Evolutionary conservation across 2,888 invertebrate species (phyloP).

Genomic region (Anthoptus insignis): DNA sequence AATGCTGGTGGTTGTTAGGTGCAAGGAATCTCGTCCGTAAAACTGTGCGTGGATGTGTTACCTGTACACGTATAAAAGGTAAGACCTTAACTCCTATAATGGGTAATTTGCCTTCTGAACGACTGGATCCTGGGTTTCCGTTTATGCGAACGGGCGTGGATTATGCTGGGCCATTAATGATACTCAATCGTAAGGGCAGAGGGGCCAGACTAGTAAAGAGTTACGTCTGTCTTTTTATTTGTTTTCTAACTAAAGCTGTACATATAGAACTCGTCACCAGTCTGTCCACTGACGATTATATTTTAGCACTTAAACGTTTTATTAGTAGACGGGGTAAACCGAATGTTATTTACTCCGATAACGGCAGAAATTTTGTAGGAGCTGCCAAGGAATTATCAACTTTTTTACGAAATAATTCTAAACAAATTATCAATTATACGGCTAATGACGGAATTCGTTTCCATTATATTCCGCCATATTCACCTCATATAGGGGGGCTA

Average conservation of each 20-base stretch:
- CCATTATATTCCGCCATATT: constrained; percentile 27
- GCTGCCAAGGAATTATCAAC: background rate
- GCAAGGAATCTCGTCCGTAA: constrained; percentile 3
- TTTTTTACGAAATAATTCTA: background rate
- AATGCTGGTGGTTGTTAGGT: background rate
- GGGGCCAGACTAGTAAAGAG: constrained; percentile 10
- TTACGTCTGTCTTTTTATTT: constrained; percentile 14
- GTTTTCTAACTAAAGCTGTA: constrained; percentile 16
- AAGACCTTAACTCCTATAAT: constrained; percentile 11
- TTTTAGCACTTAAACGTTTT: constrained; percentile 34
- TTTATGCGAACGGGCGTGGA: constrained; percentile 26
- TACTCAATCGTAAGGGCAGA: constrained; percentile 18
- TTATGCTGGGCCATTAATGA: constrained; percentile 33
- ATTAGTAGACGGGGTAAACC: constrained; percentile 29
- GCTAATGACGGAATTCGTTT: background rate
- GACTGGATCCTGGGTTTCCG: constrained; percentile 21
- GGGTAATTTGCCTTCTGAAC: constrained; percentile 22
- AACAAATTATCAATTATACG: background rate
- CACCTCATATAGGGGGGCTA: constrained; percentile 42
- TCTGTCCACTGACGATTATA: constrained; percentile 28
- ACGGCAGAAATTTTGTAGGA: constrained; percentile 30
- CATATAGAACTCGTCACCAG: constrained; percentile 29
- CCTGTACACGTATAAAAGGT: background rate
- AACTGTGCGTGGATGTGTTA: constrained; percentile 4
- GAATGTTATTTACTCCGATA: constrained; percentile 32